Evolutionary conservation across 2,888 invertebrate species (phyloP).

Genomic region (Plagodis dolabraria): DNA sequence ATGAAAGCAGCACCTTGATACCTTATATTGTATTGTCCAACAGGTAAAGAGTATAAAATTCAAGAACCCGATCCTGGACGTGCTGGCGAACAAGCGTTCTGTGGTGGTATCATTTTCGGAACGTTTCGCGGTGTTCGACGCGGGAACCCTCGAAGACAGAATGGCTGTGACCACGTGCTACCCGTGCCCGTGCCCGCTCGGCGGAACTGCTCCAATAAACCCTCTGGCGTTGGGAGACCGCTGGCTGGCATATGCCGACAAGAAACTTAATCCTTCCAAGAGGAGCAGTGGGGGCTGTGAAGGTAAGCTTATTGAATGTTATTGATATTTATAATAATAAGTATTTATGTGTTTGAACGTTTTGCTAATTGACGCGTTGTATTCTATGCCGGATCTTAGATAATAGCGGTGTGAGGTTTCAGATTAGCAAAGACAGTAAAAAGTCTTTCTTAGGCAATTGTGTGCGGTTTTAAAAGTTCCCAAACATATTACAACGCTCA

Average conservation of each 20-base stretch:
- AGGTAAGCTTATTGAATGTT: constrained; percentile 63
- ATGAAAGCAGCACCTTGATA: too few species aligned
- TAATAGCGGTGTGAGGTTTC: too few species aligned
- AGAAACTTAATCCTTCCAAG: constrained; percentile 90
- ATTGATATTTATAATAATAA: background rate
- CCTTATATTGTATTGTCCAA: constrained; percentile 21
- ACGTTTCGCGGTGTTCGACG: constrained; percentile 96
- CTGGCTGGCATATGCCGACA: constrained; percentile 95
- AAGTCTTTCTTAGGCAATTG: too few species aligned
- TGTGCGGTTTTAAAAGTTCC: too few species aligned
- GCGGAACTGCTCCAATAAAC: constrained; percentile 82
- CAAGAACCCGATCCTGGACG: constrained; percentile 94
- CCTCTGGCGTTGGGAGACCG: constrained; percentile 94
- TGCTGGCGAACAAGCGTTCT: constrained; percentile 94
- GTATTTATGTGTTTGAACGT: background rate
- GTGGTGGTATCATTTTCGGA: constrained; percentile 95
- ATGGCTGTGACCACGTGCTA: constrained; percentile 95
- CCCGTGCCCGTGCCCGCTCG: constrained; percentile 91
- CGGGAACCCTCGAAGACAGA: constrained; percentile 93
- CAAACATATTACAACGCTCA: too few species aligned
- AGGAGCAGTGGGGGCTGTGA: constrained; percentile 94
- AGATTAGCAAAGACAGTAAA: too few species aligned
- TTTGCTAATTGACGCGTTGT: too few species aligned
- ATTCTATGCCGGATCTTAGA: too few species aligned
- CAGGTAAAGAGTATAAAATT: constrained; percentile 96